Evolutionary conservation across 92 coral and sea anemone genomes (phyloP).

Genomic region (Epizoanthus scotinus): DNA sequence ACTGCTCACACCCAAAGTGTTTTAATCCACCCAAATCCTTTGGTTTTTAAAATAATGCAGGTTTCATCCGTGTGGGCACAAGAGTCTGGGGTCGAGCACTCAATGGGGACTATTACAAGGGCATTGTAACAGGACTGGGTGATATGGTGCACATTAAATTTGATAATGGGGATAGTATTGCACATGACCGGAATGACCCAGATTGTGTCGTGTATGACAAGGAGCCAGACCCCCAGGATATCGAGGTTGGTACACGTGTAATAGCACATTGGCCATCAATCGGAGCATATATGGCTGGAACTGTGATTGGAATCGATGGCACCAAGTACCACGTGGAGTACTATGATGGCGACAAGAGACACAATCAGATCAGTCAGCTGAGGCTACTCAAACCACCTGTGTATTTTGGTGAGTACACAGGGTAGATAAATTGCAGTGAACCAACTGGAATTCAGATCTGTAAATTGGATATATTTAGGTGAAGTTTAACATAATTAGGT

Average conservation of each 20-base stretch:
- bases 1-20: neutral
- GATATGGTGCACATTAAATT: constrained; percentile 97
- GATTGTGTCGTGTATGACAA: constrained; percentile 96
- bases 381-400: constrained; percentile 93
- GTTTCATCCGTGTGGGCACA: constrained; percentile 98
- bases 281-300: constrained; percentile 92
- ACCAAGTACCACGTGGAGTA: constrained; percentile 95
- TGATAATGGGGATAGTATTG: constrained; percentile 96
- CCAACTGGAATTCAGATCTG: too few relatives aligned
- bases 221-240: constrained; percentile 84
- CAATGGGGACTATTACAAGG: constrained; percentile 97
- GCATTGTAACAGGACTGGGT: constrained; percentile 92
- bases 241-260: constrained; percentile 89
- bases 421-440: too few relatives aligned
- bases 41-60: constrained; percentile 55
- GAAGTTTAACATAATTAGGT: too few relatives aligned
- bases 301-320: constrained; percentile 84
- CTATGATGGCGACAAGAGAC: constrained; percentile 96
- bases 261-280: constrained; percentile 98
- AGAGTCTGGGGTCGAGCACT: constrained; percentile 98
- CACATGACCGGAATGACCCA: constrained; percentile 86
- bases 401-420: constrained; percentile 81
- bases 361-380: constrained; percentile 80
- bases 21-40: neutral
- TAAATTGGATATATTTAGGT: too few relatives aligned